Evolutionary conservation across 1,140 invertebrate species (phyloP).

Genomic region (Drosophila arizonae): DNA sequence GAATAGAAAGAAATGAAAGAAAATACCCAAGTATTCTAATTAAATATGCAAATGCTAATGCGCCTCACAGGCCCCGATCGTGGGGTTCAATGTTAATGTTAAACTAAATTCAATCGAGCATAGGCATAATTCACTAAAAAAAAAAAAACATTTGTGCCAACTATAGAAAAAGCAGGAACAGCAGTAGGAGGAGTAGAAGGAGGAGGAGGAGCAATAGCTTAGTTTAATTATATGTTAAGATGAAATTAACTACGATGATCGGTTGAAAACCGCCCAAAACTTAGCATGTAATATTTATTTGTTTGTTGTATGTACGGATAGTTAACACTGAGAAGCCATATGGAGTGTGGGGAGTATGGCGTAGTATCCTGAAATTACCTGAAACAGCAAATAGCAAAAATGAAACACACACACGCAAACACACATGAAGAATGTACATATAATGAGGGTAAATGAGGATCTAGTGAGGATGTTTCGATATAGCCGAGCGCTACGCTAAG

Average conservation of each 20-base stretch:
- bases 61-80: constrained; percentile 24
- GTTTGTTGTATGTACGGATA: constrained; percentile 65
- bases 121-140: constrained; percentile 47
- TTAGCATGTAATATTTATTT: constrained; percentile 76
- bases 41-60: constrained; percentile 73
- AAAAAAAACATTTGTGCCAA: constrained; percentile 61
- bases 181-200: background rate
- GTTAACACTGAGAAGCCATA: constrained; percentile 39
- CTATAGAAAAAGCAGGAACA: constrained; percentile 6
- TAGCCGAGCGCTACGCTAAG: too few relatives aligned
- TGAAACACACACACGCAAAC: constrained; percentile 2
- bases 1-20: constrained; percentile 19
- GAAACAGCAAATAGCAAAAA: constrained; percentile 4
- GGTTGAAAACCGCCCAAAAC: constrained; percentile 71
- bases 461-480: constrained; percentile 10
- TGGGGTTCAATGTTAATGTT: constrained; percentile 75
- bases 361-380: too few relatives aligned
- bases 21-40: constrained; percentile 73
- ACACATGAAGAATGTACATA: constrained; percentile 12
- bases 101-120: constrained; percentile 48
- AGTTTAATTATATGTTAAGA: constrained; percentile 55
- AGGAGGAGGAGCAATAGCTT: constrained; percentile 33
- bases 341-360: too few relatives aligned
- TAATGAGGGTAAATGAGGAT: constrained; percentile 23
- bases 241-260: constrained; percentile 59